Conservation (phyloP, 2,113 vertebrate species). For the Pongo pygmaeus region DNA sequence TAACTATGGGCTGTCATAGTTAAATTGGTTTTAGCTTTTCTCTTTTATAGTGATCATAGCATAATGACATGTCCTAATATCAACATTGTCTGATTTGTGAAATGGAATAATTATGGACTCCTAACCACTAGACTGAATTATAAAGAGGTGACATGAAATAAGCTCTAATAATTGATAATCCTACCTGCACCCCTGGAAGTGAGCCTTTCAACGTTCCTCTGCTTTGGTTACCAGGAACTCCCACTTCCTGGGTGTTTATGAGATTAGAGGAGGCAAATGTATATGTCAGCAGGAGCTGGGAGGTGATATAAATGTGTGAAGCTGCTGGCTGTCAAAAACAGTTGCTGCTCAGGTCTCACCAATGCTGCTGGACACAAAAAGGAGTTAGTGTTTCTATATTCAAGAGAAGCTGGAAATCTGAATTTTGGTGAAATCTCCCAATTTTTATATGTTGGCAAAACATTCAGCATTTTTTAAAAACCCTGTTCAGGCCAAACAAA, state of each 20-base stretch:
- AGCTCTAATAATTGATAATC: background rate
- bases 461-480: background rate
- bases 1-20: background rate
- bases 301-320: background rate
- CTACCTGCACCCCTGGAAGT: background rate
- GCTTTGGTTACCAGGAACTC: background rate
- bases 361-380: background rate
- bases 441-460: slow-evolving; percentile 5
- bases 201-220: background rate
- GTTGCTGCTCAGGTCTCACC: background rate
- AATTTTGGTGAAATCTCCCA: background rate
- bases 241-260: background rate
- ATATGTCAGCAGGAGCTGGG: background rate
- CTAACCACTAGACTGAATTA: background rate
- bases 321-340: background rate
- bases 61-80: background rate
- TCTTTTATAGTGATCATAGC: background rate
- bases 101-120: background rate
- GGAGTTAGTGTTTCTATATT: background rate
- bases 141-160: background rate
- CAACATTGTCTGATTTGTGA: background rate
- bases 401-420: background rate
- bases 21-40: background rate
- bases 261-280: background rate
- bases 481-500: background rate